Percentiles rank a stretch among this genome's conserved stretches.
Evolutionary conservation across 2,888 invertebrate species (phyloP).

Genomic region (Hemicrepidius hirtus): DNA sequence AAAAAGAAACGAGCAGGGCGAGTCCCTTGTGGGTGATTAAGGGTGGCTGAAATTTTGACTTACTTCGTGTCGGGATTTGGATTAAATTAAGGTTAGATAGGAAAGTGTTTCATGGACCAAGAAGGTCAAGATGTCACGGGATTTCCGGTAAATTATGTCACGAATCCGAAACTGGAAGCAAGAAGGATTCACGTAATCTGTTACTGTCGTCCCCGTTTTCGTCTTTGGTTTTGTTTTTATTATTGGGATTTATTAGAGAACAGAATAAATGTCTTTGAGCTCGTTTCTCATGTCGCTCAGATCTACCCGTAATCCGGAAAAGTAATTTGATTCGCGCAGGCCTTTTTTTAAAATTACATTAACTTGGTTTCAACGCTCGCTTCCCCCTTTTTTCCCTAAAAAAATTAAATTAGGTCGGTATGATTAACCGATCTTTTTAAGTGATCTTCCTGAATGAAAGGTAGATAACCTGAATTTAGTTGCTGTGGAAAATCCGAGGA

Average conservation of each 20-base stretch:
- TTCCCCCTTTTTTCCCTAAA: too few species aligned
- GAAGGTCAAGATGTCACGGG: slow-evolving; percentile 21
- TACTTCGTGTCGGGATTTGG: not conserved
- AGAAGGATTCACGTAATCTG: slow-evolving; percentile 31
- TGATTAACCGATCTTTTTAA: too few species aligned
- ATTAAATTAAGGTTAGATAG: not conserved
- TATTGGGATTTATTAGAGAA: slow-evolving; percentile 23
- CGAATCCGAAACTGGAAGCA: slow-evolving; percentile 5
- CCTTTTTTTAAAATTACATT: too few species aligned
- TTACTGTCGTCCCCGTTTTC: slow-evolving; percentile 23
- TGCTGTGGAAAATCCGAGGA: too few species aligned
- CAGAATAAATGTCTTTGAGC: slow-evolving; percentile 2
- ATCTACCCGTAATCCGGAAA: slow-evolving; percentile 5
- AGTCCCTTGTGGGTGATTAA: slow-evolving; percentile 13
- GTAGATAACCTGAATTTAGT: too few species aligned
- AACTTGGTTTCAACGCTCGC: too few species aligned
- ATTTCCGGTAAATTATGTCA: slow-evolving; percentile 35
- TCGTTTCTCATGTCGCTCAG: slow-evolving; percentile 11
- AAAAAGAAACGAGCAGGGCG: slow-evolving; percentile 21
- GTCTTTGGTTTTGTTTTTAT: slow-evolving; percentile 28
- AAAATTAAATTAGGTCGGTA: too few species aligned
- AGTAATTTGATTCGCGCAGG: not conserved
- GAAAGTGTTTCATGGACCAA: not conserved
- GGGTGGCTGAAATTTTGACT: slow-evolving; percentile 8
- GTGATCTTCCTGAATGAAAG: too few species aligned